Conservation (phyloP, 1,140 invertebrate species). For the Aphidius ervi region DNA sequence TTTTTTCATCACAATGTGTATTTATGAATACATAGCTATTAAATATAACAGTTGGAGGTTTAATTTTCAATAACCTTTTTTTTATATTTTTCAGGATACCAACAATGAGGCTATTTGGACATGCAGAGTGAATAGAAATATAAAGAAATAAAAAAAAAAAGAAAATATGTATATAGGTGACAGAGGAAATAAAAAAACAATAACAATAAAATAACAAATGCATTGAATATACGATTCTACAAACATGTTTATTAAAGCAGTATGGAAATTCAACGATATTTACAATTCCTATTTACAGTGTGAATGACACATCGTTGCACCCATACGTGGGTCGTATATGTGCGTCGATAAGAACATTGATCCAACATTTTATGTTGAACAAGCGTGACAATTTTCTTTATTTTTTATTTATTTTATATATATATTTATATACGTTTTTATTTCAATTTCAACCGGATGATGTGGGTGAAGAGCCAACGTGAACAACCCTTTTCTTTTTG, state of each 20-base stretch:
- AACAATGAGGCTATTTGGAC: not conserved
- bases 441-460: constrained; percentile 12
- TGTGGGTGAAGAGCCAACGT: not conserved
- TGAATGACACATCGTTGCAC: constrained; percentile 23
- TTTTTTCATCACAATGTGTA: too few relatives aligned
- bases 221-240: constrained; percentile 46
- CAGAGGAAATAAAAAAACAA: not conserved
- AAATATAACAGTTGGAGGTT: too few relatives aligned
- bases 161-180: not conserved
- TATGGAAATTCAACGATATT: constrained; percentile 57
- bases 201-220: constrained; percentile 6
- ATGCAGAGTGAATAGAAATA: not conserved
- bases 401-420: not conserved
- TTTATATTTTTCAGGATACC: too few relatives aligned
- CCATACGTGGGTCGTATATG: constrained; percentile 6
- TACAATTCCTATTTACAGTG: constrained; percentile 52
- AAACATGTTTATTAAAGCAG: constrained; percentile 57
- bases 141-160: not conserved
- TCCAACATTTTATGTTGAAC: constrained; percentile 9
- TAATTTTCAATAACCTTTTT: too few relatives aligned
- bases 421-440: not conserved
- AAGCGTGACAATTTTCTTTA: constrained; percentile 6
- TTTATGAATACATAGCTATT: too few relatives aligned
- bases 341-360: constrained; percentile 20
- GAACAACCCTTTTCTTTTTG: not conserved